Conservation (phyloP, 2,797 vertebrate species). For the Fistularia tabacaria region DNA sequence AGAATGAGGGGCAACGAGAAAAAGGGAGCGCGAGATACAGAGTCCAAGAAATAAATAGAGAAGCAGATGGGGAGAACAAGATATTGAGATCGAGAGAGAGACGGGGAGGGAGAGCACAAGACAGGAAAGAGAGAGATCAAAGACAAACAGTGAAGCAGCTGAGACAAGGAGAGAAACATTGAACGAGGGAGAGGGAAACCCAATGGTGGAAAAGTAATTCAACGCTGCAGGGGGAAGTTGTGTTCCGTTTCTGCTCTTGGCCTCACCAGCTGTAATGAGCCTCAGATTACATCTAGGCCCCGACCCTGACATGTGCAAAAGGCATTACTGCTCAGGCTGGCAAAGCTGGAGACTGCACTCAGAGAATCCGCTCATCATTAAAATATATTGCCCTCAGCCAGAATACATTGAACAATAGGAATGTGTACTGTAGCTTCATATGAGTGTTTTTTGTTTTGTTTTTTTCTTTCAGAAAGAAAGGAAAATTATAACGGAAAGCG, state of each 20-base stretch:
- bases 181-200: conserved; percentile 58
- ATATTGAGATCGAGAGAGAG: conserved; percentile 60
- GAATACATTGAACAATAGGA: conserved; percentile 70
- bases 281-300: conserved; percentile 74
- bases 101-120: conserved; percentile 46
- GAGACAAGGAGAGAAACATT: conserved; percentile 63
- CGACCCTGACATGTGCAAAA: conserved; percentile 78
- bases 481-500: conserved; percentile 9
- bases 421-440: conserved; percentile 61
- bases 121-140: conserved; percentile 69
- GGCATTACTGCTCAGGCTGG: conserved; percentile 66
- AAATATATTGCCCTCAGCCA: conserved; percentile 78
- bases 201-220: conserved; percentile 74
- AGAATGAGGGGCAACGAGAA: conserved; percentile 20
- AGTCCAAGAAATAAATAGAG: conserved; percentile 53
- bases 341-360: conserved; percentile 66
- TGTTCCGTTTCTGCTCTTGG: conserved; percentile 72
- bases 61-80: conserved; percentile 48
- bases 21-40: conserved; percentile 25
- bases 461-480: conserved; percentile 19
- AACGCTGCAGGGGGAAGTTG: conserved; percentile 73
- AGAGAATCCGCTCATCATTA: conserved; percentile 78
- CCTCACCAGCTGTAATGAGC: conserved; percentile 76
- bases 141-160: conserved; percentile 66
- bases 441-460: conserved; percentile 24